Base-by-base conservation (phyloP, 2,113 vertebrate species). In the Bothrops jararaca region DNA sequence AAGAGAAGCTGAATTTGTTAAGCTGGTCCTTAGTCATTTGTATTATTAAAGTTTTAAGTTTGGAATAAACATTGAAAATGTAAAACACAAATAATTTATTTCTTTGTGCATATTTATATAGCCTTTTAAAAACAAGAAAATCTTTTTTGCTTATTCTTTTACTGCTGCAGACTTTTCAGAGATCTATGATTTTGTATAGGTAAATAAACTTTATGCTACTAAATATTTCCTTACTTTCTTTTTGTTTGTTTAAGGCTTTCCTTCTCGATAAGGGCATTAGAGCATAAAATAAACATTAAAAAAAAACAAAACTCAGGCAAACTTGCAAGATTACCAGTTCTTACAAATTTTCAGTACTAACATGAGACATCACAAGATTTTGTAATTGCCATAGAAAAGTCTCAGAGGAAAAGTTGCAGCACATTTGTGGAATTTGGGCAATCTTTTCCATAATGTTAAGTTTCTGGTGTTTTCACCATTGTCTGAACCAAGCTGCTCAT, bases 1-100 rank as follows among this genome's bases (percentile, higher is more conserved):
- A 96, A 97, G 97, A 97, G 95, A 97, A 96, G 52, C 45, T 64
- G 95, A 96, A 98, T 98, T 98, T 98, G 98, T 98, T 98, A 98
- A 99, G 98, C 98, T 98, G 98, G 98, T 99, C 98, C 99, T 99
- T 98, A 98, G 98, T 98, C 92, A 97, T 99, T 99, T 99, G 98
- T 98, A 98, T 98, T 97, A 98, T 98, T 98, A 97, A 97, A 97
- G 97, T 97, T 80, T 50, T 57, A 97, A 18, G 93, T 98, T 97
- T 95, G 96, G 93, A 94, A 90, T 95, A 96, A 97, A 96, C 0
- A 0, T 93, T 93, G 93, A 95, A 95, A 96, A 94, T 87, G 91
- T 69, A 93, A 95, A 94, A 94, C 95, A 96, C 96, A 95, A 91
- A 95, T 98, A 98, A 98, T 96, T 97, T 98, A 97, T 95, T 98